phyloP scores from a whole-genome alignment of 2,113 vertebrate species.

The Columba livia region DNA sequence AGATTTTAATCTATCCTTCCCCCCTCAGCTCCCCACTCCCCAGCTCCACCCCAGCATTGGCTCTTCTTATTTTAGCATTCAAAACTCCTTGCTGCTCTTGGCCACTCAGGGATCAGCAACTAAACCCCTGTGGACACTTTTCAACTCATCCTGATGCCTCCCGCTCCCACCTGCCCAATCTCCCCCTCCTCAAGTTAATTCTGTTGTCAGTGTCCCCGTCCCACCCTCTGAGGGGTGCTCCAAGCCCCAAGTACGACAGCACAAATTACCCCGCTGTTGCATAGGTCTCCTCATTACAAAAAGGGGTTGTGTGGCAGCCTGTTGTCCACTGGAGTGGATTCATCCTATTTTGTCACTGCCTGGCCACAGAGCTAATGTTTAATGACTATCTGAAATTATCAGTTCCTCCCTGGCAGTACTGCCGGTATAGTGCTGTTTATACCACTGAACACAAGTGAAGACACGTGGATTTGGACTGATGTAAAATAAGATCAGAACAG shows the following conservation, averaged over 20 bases:
- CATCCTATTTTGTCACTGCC: neutral
- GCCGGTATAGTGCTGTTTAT: neutral
- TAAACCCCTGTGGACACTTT: neutral
- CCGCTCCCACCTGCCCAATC: neutral
- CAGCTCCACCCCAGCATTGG: neutral
- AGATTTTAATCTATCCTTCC: neutral
- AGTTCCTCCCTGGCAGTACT: neutral
- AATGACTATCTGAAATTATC: neutral
- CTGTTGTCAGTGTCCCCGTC: neutral
- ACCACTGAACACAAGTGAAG: neutral
- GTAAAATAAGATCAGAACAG: neutral
- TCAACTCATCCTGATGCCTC: neutral
- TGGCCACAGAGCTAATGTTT: neutral
- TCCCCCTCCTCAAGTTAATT: neutral
- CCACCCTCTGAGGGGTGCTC: neutral
- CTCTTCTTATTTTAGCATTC: neutral
- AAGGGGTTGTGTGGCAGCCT: neutral
- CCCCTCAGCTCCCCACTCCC: neutral
- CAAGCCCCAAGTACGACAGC: neutral
- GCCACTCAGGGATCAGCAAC: neutral
- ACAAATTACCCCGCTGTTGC: neutral
- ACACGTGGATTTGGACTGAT: neutral
- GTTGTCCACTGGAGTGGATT: neutral
- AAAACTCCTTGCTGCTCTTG: neutral
- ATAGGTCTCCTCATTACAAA: neutral